Base-by-base conservation (phyloP, 2,113 vertebrate species). In the Scophthalmus maximus region DNA sequence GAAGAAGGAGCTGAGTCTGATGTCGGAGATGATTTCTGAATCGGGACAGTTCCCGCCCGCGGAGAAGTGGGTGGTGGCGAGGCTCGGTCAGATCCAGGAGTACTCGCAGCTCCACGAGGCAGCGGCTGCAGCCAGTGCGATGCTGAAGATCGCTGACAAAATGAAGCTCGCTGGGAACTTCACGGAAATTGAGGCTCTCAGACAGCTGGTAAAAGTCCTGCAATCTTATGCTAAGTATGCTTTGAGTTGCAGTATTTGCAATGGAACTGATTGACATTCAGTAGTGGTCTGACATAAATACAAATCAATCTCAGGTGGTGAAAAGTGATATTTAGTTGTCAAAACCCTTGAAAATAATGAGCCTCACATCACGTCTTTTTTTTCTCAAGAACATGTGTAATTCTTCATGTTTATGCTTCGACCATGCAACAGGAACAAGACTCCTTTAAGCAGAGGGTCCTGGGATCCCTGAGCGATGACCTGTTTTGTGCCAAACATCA, bases 81-180 rank as follows among this genome's bases (percentile, higher is more conserved):
- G 89, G 1, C 52, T 86, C 0, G 0, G 0, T 49, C 88, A 93
- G 81, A 92, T 94, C 70, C 84, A 85, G 73, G 53, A 91, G 44
- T 94, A 94, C 1, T 82, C 77, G 11, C 75, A 79, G 53, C 86
- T 94, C 11, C 62, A 71, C 0, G 36, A 74, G 38, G 91, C 92
- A 0, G 84, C 87, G 0, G 87, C 87, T n/a, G 80, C 91, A 44
- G 90, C 93, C 40, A 58, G 47, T 1, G 77, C 72, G 0, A 55
- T 94, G 2, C 82, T 93, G 85, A 81, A 53, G 0, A 88, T 92
- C 0, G 87, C 79, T 17, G 51, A 65, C 3, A 46, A 38, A n/a
- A 71, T 93, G 66, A 1, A 12, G 0, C 89, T 94, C 6, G 60
- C 61, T 8, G 93, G 93, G 23, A 73, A 89, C 68, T 94, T 94